Base-by-base conservation (phyloP, 2,797 vertebrate species). In the Pipistrellus kuhlii region DNA sequence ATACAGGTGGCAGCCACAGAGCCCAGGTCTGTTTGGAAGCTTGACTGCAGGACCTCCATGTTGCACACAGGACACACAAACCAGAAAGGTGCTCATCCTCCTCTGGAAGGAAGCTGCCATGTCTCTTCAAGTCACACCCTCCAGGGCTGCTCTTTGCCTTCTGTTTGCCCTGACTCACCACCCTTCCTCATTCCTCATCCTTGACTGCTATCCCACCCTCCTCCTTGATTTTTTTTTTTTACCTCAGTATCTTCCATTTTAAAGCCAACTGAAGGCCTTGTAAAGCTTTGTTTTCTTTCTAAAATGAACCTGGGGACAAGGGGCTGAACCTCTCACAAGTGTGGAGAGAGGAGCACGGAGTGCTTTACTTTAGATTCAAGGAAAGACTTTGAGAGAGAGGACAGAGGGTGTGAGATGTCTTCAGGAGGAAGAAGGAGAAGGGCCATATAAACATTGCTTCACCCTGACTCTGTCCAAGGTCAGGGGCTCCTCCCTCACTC, bases 221-320 rank as follows among this genome's bases (percentile, higher is more conserved):
- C 88, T 93, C 96, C 92, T 95, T 94, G 97, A 97, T 48, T 48
- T 48, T 96, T 97, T 97, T n/a, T 35, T 35, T 96, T 98, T 97
- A 97, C 97, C 97, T 98, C 97, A 96, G 89, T 97, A 96, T 94
- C 46, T 97, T 98, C 98, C 95, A 95, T 98, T 97, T 98, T 93
- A 93, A 98, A 98, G 98, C 97, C 98, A 98, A 97, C 57, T 35
- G 96, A 98, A 97, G 97, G 97, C 97, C 97, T 98, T 97, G 97
- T 93, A 96, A 95, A 96, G 94, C 85, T 93, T 87, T 97, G 98
- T 97, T 96, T 98, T 97, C 98, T 98, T 98, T 97, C 97, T 94
- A 91, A 96, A 94, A 51, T 48, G 96, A 95, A 93, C 93, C 48
- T 1, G 86, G 96, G 97, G 95, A 85, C 93, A 96, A 96, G 96